Evolutionary conservation across 2,797 vertebrate species (phyloP).

Genomic region (Eurystomus glaucurus): DNA sequence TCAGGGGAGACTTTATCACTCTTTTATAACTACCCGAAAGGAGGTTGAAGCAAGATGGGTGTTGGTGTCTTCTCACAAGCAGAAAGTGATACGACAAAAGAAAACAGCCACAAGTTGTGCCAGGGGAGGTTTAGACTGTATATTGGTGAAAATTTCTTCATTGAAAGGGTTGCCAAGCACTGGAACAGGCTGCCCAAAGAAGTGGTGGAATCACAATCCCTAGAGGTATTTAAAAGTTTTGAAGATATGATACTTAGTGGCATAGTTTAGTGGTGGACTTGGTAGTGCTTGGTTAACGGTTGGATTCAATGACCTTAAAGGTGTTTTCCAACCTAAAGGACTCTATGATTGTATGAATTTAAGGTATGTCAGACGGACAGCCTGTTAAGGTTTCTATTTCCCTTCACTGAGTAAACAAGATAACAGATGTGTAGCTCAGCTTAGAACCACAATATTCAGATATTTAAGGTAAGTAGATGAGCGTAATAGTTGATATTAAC

Average conservation of each 20-base stretch:
- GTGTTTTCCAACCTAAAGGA: background rate
- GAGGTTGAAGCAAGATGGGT: accelerated
- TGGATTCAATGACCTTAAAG: background rate
- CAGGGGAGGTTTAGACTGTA: background rate
- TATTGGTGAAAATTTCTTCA: background rate
- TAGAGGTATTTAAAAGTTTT: background rate
- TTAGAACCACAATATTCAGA: background rate
- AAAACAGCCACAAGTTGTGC: background rate
- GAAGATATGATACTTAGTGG: accelerated
- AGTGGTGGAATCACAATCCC: background rate
- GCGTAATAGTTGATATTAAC: background rate
- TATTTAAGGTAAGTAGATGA: background rate
- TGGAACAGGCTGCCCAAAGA: background rate
- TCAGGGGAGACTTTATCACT: accelerated
- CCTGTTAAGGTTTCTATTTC: accelerated
- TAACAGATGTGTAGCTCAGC: background rate
- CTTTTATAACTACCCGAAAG: background rate
- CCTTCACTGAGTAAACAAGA: background rate
- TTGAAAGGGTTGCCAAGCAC: background rate
- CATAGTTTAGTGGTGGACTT: background rate
- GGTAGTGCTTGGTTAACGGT: background rate
- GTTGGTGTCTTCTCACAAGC: background rate
- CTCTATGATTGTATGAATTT: background rate
- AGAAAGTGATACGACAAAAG: background rate
- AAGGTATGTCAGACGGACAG: background rate